phyloP scores from a whole-genome alignment of 2,113 vertebrate species.

The Hemibagrus wyckioides region DNA sequence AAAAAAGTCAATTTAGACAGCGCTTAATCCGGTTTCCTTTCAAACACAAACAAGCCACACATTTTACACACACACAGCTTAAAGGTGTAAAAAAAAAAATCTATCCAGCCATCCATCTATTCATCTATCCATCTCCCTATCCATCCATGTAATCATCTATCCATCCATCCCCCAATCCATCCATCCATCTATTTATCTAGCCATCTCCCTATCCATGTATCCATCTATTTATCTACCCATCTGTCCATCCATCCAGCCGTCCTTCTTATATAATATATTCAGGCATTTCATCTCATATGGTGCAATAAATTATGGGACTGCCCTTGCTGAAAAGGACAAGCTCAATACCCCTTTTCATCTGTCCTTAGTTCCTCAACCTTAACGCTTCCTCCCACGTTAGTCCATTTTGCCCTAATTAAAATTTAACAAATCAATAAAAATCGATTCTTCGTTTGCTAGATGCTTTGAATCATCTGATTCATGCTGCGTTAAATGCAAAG shows the following conservation, averaged over 20 bases:
- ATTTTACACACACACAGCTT: constrained; percentile 38
- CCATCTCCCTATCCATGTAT: no score
- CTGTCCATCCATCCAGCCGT: no score
- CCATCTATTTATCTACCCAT: no score
- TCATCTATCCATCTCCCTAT: no score
- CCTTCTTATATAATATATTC: no score
- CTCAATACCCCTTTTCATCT: neutral
- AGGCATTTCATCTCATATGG: no score
- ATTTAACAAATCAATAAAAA: neutral
- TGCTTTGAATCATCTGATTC: neutral
- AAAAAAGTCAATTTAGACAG: constrained; percentile 5
- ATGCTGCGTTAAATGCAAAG: neutral
- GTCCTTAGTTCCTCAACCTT: neutral
- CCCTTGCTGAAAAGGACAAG: neutral
- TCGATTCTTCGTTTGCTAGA: neutral
- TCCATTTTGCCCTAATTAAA: neutral
- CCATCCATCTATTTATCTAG: no score
- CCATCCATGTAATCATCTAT: no score
- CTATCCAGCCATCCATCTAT: no score
- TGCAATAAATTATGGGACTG: neutral
- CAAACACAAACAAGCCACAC: neutral
- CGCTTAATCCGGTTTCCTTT: neutral
- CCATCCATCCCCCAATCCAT: no score
- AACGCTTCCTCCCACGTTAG: neutral
- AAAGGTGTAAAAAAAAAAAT: no score